Conservation (phyloP, 2,797 vertebrate species). For the Sorex maritimensis region DNA sequence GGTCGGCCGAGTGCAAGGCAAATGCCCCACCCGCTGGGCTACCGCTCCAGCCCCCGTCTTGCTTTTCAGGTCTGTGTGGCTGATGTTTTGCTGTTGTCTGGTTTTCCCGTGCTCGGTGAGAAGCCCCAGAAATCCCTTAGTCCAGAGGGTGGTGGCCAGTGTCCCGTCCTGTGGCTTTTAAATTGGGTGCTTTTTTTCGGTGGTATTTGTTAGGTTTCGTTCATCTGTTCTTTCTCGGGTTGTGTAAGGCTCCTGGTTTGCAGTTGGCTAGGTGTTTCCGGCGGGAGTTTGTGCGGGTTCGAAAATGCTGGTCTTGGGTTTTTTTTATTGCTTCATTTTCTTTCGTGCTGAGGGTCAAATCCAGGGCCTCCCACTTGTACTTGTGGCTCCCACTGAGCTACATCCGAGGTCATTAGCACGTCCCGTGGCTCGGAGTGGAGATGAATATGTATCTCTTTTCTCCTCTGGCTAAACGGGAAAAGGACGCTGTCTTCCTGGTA, state of each 20-base stretch:
- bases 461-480: background rate
- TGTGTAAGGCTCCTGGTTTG: background rate
- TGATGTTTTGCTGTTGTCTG: conserved; percentile 38
- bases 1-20: no score
- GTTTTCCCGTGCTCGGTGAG: conserved; percentile 50
- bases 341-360: no score
- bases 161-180: background rate
- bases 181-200: no score
- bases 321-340: no score
- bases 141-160: background rate
- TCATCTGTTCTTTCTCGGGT: background rate
- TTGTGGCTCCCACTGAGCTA: no score
- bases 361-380: no score
- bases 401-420: no score
- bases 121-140: conserved; percentile 42
- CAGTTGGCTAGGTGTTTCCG: background rate
- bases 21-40: no score
- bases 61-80: background rate
- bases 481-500: background rate
- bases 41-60: no score
- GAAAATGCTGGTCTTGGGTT: background rate
- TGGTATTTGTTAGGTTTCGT: background rate
- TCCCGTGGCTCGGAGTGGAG: background rate
- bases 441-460: background rate
- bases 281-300: background rate